Base-by-base conservation (phyloP, 1,140 invertebrate species). In the Drepana arcuata region DNA sequence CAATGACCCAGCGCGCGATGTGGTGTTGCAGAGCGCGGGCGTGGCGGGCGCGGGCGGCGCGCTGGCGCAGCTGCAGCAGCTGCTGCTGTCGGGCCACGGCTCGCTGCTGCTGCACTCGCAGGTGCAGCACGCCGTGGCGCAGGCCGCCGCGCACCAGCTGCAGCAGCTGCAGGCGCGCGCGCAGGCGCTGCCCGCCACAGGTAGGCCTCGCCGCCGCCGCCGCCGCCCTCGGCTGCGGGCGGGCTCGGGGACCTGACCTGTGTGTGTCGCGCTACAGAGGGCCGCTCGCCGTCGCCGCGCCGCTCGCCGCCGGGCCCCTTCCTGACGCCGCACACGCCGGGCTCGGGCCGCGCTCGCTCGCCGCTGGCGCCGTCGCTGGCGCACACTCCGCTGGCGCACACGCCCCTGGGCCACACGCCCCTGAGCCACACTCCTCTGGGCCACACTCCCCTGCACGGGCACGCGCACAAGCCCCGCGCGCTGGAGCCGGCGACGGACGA, bases 401-500 rank as follows among this genome's bases (percentile, higher is more conserved):
- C 71, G 34, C n/a, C n/a, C n/a, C n/a, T n/a, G n/a, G n/a, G n/a
- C n/a, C 72, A 42, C 87, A 86, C 44, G 84, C 86, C 57, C 83
- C 83, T 77, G 78, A 84, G 65, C 67, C 84, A 23, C 75, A 81
- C 65, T 63, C 86, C 32, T 83, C 94, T 41, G 93, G 95, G 60
- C 92, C 59, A 84, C 41, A 89, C 87, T 7, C 88, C 88, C 18
- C 85, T 87, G 51, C 83, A 78, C 48, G 75, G 71, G 43, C 87
- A 86, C 44, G 84, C 86, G 58, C 83, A 83, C 78, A 79, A 84
- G 65, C 67, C 84, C 23, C 75, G 82, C 65, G 64, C 86, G 34
- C 83, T 94, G 41, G 93, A 95, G 60, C 92, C 93, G 7, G 90
- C 91, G 9, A 47, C 70, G 34, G 95, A 98, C 63, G 95, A 97